phyloP scores from a whole-genome alignment of 2,888 invertebrate species.

The Eudemis profundana region DNA sequence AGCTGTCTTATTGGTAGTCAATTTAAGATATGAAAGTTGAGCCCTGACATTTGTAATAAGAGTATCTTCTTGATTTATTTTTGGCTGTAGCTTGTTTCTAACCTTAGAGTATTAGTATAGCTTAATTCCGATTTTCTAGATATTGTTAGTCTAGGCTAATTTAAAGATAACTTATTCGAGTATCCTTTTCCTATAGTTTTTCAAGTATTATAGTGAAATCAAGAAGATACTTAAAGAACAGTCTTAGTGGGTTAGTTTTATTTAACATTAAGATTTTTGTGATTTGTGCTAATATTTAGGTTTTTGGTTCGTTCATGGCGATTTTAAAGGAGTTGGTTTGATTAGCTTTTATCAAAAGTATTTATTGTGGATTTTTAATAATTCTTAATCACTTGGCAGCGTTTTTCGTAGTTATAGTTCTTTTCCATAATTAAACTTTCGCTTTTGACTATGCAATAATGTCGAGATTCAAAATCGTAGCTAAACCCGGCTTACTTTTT shows the following conservation, averaged over 20 bases:
- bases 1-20: background rate
- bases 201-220: slow-evolving; percentile 27
- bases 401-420: slow-evolving; percentile 15
- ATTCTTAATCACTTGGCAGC: background rate
- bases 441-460: background rate
- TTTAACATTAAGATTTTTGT: slow-evolving; percentile 11
- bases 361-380: background rate
- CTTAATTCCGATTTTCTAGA: slow-evolving; percentile 24
- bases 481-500: slow-evolving; percentile 10
- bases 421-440: slow-evolving; percentile 2
- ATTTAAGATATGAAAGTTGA: background rate
- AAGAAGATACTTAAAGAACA: slow-evolving; percentile 28
- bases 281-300: slow-evolving; percentile 15
- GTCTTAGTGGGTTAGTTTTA: slow-evolving; percentile 20
- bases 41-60: slow-evolving; percentile 28
- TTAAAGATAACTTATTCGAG: slow-evolving; percentile 8
- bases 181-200: slow-evolving; percentile 23
- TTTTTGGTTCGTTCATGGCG: slow-evolving; percentile 28
- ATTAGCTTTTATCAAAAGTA: background rate
- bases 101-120: slow-evolving; percentile 14
- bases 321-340: slow-evolving; percentile 20
- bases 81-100: slow-evolving; percentile 20
- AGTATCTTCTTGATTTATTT: slow-evolving; percentile 38
- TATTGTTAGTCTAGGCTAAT: slow-evolving; percentile 25
- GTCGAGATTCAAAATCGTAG: slow-evolving; percentile 11